These are phyloP conservation scores for Pegoplata infirma DNA, from an alignment of 2,888 invertebrate genomes.

Conservation along the genomic window DNA sequence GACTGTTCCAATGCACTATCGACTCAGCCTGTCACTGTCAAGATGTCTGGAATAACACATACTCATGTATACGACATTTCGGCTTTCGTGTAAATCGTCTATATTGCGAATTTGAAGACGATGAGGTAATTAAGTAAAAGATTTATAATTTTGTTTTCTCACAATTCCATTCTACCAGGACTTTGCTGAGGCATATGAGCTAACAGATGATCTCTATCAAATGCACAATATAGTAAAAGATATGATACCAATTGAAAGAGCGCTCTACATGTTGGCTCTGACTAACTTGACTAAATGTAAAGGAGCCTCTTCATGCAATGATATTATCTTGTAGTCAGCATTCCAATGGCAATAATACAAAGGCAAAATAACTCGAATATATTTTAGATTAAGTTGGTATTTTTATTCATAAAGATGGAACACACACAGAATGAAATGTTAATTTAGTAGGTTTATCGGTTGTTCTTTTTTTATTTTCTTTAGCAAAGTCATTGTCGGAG, in stretches of 20 bases:
- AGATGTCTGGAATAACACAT: slow-evolving; percentile 91
- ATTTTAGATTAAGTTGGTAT: background rate
- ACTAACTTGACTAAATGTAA: slow-evolving; percentile 73
- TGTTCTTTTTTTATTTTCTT: background rate
- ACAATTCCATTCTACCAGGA: slow-evolving; percentile 77
- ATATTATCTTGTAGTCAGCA: slow-evolving; percentile 64
- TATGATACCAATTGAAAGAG: slow-evolving; percentile 79
- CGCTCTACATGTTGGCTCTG: slow-evolving; percentile 79
- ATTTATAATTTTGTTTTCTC: background rate
- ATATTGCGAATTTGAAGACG: slow-evolving; percentile 78
- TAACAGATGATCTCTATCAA: slow-evolving; percentile 85
- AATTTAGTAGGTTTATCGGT: background rate
- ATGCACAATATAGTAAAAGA: slow-evolving; percentile 81
- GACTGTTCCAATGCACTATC: slow-evolving; percentile 82
- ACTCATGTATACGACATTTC: slow-evolving; percentile 85
- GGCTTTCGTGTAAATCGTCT: slow-evolving; percentile 76
- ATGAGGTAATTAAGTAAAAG: slow-evolving; percentile 73
- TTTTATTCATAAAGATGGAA: background rate
- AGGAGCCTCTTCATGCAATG: slow-evolving; percentile 69
- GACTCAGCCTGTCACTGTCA: slow-evolving; percentile 90
- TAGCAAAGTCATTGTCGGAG: background rate
- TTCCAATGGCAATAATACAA: too few species aligned
- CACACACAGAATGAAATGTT: background rate
- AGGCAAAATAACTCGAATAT: too few species aligned
- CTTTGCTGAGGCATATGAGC: slow-evolving; percentile 88